Conservation (phyloP, 2,797 vertebrate species). For the Natrix natrix region DNA sequence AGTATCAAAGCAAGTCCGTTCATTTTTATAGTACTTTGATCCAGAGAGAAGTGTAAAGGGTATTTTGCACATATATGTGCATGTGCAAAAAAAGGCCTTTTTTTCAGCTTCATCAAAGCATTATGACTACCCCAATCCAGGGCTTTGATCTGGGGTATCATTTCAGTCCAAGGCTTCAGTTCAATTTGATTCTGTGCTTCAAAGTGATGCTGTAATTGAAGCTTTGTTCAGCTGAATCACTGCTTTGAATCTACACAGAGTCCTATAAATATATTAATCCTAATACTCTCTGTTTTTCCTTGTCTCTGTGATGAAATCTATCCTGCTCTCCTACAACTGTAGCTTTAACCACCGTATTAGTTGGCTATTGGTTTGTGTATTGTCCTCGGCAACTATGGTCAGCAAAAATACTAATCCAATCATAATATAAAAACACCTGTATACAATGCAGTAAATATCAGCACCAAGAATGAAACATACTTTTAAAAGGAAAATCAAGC, state of each 20-base stretch:
- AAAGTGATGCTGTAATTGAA: background rate
- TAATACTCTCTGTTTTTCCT: background rate
- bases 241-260: background rate
- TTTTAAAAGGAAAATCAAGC: background rate
- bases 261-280: background rate
- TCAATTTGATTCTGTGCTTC: background rate
- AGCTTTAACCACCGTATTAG: background rate
- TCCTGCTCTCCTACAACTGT: background rate
- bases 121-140: background rate
- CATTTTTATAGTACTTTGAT: background rate
- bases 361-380: background rate
- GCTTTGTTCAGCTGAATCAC: background rate
- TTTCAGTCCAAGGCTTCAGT: background rate
- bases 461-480: background rate
- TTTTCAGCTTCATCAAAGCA: background rate
- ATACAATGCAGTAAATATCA: constrained; percentile 14
- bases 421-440: constrained; percentile 7
- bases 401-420: constrained; percentile 6
- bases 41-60: background rate
- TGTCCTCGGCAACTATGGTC: background rate
- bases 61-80: background rate
- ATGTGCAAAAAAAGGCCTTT: background rate
- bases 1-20: background rate
- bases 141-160: background rate
- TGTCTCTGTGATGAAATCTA: background rate